phyloP scores from a whole-genome alignment of 2,113 vertebrate species.

The Dasyornis broadbenti region DNA sequence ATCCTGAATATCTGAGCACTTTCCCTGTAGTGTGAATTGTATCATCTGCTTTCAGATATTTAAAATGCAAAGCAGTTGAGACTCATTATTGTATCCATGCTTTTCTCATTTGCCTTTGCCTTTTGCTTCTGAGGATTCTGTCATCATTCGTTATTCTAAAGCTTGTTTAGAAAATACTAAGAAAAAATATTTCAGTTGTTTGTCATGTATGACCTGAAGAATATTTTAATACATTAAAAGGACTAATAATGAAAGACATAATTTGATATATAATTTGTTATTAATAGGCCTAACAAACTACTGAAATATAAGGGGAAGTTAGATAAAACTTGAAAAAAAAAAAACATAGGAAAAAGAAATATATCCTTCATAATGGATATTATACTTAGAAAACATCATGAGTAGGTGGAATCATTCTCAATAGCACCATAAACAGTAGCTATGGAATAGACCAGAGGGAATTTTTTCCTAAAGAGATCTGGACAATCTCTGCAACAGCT shows the following conservation, averaged over 20 bases:
- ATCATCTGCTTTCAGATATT: background rate
- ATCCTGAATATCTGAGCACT: background rate
- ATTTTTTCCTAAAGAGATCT: background rate
- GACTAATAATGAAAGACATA: slow-evolving; percentile 13
- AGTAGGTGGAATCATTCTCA: background rate
- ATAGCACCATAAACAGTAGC: background rate
- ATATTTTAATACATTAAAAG: slow-evolving; percentile 33
- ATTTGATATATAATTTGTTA: background rate
- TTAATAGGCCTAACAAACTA: background rate
- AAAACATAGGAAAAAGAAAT: background rate
- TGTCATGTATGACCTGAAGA: background rate
- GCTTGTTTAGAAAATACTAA: background rate
- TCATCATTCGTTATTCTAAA: background rate
- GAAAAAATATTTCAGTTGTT: background rate
- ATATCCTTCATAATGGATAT: background rate
- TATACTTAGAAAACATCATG: background rate
- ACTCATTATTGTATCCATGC: background rate
- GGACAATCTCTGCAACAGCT: background rate
- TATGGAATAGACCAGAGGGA: background rate
- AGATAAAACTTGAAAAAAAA: background rate
- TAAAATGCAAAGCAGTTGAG: background rate
- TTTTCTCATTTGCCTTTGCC: background rate
- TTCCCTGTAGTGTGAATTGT: background rate
- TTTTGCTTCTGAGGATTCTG: background rate
- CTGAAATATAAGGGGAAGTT: background rate